Base-by-base conservation (phyloP, 2,888 invertebrate species). In the Physocephala rufipes region DNA sequence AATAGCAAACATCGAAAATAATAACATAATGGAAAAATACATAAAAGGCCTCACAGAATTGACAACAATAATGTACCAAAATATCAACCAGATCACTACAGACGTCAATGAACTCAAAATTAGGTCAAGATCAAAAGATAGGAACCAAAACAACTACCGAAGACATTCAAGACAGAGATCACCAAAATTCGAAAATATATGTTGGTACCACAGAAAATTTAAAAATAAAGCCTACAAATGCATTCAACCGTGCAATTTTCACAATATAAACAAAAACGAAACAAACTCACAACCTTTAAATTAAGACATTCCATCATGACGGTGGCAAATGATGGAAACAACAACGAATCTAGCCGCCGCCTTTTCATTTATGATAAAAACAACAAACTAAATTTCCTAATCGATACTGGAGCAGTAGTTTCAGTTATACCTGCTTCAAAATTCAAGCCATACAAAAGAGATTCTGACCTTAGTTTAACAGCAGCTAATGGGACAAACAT, bases 241-340 rank as follows among this genome's bases (percentile, higher is more conserved):
- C 24, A 55, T 55, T 4, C n/a, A 61, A 30, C 30, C 59, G 24
- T 55, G 55, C 15, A 24, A 5, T 55, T 55, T 55, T 55, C 2
- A 24, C 24, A 21, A 19, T 53, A 21, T 16, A 21, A 55, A 24
- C 16, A 51, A 5, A 5, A 19, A 19, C 1, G 13, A 51, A 19
- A 19, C 51, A 51, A 51, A 51, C 9, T 4, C 3, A 58, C 36
- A 36, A 36, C 9, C 36, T 55, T 55, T 24, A 55, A 55, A 55
- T 26, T 55, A 55, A 55, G 24, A n/a, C 2, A 2, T 55, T 55
- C 55, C 24, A 24, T 55, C 21, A 55, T 55, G 55, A 55, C 24
- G 21, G 2, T 55, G 55, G 55, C 55, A 12, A 15, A 55, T 55
- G n/a, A 55, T 55, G 55, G 55, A 55, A 55, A 55, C 13, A n/a